Evolutionary conservation across 1,140 invertebrate species (phyloP), one percentile per base, ranked within the genome.

Genomic region (Elymnias hypermnestra): DNA sequence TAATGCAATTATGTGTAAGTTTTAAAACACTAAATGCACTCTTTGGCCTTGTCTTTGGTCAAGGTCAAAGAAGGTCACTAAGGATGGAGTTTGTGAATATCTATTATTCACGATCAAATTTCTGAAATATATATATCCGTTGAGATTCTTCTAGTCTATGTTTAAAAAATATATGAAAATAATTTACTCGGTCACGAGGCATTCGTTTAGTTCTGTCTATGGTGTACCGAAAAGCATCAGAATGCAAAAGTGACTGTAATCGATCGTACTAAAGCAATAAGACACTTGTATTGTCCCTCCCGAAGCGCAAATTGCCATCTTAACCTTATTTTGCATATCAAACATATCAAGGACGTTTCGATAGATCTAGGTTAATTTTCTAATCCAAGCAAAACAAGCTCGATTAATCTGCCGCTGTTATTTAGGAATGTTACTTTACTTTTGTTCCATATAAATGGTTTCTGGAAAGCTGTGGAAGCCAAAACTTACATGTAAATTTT

Each of bases 371-470:
- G 15, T 57, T 57, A 47, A 43, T 54, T 66, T 63, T 50, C 26
- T 45, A 14, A 44, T 37, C 21, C 40, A 47, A 36, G n/a, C 21
- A 21, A 45, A 54, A 26, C 26, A 18, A 19, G 23, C 47, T 50
- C 33, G 44, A 45, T 35, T 19, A 44, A 18, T 36, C 14, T 39
- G 57, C 56, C 48, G 55, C 58, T 49, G 52, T 49, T 49, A 47
- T 35, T 47, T 48, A 48, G 17, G 35, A 49, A 60, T 73, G 70
- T 79, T 67, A 47, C 76, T 79, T 78, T 72, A 75, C 77, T 83
- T 83, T 83, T 77, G 79, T 83, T 83, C 79, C 79, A 81, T 78
- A 59, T 48, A 35, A 42, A 19, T 33, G 29, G 4, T 15, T 15
- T 3, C 15, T 5, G 14, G 15, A 9, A 14, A 33, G 12, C 5